Base-by-base conservation (phyloP, 2,888 invertebrate genomes). In the Miltochrista miniata region DNA sequence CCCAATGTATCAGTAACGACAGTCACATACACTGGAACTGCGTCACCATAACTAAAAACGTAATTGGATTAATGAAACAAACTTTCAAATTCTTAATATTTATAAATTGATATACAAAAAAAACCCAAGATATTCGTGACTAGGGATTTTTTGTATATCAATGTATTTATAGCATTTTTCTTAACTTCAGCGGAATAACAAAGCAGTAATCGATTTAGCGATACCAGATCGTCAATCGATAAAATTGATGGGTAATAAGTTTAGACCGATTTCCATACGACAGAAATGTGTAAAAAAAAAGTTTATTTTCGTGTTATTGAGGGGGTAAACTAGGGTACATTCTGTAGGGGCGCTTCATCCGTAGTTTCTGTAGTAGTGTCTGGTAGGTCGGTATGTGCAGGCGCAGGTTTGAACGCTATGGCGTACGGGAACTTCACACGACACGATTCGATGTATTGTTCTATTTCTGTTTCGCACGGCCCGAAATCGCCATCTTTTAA, bases 401-500 rank as follows among this genome's bases (percentile, higher is more conserved):
- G 61, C 10, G 79, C 76, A 46, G 90, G 92, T 51, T 92, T 92
- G 88, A 97, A 97, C 47, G 95, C 95, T 62, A 95, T 93, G 54
- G 98, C 96, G 85, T 95, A 95, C 29, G 96, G 96, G 88, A 96
- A 98, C 72, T 93, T 93, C 68, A 89, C 87, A 77, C 95, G 94
- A 85, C 98, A 97, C 72, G 93, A 93, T 54, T 91, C 87, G 70
- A 95, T 93, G 85, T 95, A 98, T 45, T 93, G 93, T 71, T 94
- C 94, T 66, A 93, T 93, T 50, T 93, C 93, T 34, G 92, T 84
- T 56, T 96, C 95, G 81, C 95, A 95, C 18, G 93, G 85, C 0
- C 98, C 98, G 81, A 98, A 96, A 69, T 96, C 95, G 46, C 97
- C 97, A 63, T 93, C 94, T 64, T 93, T 93, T 72, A 98, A 92